A percentile compares a stretch with the other conserved stretches of the same genome.
These are phyloP conservation scores for Uropetala carovei DNA, from an alignment of 2,888 invertebrate species.

Conservation along the genomic window DNA sequence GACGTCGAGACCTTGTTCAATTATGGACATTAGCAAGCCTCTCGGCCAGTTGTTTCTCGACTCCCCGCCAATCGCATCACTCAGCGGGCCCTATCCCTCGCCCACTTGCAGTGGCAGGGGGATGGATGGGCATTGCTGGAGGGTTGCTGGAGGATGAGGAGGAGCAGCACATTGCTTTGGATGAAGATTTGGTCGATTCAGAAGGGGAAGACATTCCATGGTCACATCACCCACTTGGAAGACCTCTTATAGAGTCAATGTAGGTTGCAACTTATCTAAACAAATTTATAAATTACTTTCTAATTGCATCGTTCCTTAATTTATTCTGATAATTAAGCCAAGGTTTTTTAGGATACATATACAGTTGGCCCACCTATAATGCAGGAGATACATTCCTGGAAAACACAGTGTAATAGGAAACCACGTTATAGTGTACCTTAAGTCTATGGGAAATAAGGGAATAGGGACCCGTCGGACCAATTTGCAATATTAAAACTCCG, in stretches of 20 bases:
- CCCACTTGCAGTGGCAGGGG: constrained; percentile 23
- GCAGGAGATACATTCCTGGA: no score
- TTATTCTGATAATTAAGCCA: no score
- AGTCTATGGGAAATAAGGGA: no score
- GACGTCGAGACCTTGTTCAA: constrained; percentile 89
- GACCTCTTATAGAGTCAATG: constrained; percentile 90
- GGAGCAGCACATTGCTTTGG: constrained; percentile 74
- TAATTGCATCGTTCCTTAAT: no score
- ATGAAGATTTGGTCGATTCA: constrained; percentile 73
- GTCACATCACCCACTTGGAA: constrained; percentile 91
- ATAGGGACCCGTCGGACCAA: no score
- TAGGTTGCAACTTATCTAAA: constrained; percentile 75
- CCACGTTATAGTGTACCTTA: no score
- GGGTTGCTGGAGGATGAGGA: constrained; percentile 44
- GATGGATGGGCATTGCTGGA: constrained; percentile 42
- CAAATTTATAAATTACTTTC: no score
- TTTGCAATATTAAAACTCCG: no score
- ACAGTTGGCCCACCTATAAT: no score
- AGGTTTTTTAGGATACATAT: no score
- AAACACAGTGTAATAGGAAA: no score
- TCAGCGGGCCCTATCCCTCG: constrained; percentile 68
- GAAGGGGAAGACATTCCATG: constrained; percentile 83
- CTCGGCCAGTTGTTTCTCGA: constrained; percentile 75
- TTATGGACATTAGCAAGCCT: constrained; percentile 91
- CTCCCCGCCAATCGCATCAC: constrained; percentile 73